A percentile compares a stretch with the other conserved stretches of the same genome.
Conservation (phyloP, 2,888 invertebrate species). For the Acanthosepion pharaonis region DNA sequence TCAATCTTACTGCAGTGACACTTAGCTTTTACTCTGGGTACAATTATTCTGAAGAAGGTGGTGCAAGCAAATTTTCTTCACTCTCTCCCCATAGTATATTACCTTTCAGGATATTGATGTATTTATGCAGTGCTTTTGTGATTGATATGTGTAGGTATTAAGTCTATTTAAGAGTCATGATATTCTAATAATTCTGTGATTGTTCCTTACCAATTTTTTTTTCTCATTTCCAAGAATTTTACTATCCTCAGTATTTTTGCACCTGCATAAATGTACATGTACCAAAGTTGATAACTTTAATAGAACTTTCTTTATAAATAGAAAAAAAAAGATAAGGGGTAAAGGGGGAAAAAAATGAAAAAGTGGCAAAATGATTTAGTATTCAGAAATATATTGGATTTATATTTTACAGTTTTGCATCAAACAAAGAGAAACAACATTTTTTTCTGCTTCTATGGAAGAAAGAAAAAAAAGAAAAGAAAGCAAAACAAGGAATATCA, state of each 20-base stretch:
- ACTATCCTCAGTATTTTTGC: background rate
- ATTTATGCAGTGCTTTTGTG: no score
- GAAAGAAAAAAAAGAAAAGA: background rate
- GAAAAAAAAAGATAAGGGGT: background rate
- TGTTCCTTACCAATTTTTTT: background rate
- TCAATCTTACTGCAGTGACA: no score
- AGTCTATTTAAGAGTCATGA: background rate
- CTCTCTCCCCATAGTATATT: no score
- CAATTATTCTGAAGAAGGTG: no score
- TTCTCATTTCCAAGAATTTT: background rate
- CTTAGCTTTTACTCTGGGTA: no score
- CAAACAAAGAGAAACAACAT: background rate
- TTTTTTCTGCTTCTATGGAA: background rate
- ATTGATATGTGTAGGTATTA: background rate
- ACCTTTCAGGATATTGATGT: background rate
- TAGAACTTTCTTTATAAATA: background rate
- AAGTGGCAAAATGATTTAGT: background rate
- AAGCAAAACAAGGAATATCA: background rate
- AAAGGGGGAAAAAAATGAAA: background rate
- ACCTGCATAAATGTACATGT: background rate
- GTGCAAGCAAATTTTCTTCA: no score
- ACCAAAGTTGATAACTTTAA: background rate
- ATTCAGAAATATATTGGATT: background rate
- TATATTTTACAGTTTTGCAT: background rate
- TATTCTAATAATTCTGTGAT: background rate